phyloP scores from a whole-genome alignment of 1,140 invertebrate genomes.

The Maconellicoccus hirsutus region DNA sequence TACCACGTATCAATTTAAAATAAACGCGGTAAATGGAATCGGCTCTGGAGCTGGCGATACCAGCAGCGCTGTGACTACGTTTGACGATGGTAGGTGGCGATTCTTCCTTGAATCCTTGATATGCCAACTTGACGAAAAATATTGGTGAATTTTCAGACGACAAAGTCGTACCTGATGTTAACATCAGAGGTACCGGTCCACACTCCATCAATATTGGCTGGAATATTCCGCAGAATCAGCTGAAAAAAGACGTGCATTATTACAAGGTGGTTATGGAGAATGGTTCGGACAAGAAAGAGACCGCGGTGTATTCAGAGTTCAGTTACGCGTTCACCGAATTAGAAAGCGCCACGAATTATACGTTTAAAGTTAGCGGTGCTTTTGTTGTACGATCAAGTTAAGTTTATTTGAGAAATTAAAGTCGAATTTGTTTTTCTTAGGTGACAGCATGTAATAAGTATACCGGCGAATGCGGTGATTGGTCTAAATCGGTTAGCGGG shows the following conservation, averaged over 20 bases:
- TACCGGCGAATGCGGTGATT: constrained; percentile 57
- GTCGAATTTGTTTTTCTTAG: constrained; percentile 33
- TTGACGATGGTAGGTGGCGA: constrained; percentile 40
- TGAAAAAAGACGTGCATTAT: constrained; percentile 60
- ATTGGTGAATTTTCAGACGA: constrained; percentile 49
- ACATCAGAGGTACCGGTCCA: constrained; percentile 60
- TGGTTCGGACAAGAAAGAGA: constrained; percentile 43
- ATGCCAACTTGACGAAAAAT: no score
- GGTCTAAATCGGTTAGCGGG: constrained; percentile 59
- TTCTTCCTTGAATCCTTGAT: no score
- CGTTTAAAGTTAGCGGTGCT: constrained; percentile 47
- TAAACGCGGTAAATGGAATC: constrained; percentile 41
- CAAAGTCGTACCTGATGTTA: constrained; percentile 59
- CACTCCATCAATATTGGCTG: constrained; percentile 67
- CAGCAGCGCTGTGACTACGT: constrained; percentile 43
- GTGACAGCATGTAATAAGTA: constrained; percentile 63
- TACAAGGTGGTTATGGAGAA: constrained; percentile 56
- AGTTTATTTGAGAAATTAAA: not conserved
- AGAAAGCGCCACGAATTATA: constrained; percentile 60
- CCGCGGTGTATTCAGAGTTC: constrained; percentile 47
- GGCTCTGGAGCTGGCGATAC: constrained; percentile 40
- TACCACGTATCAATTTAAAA: constrained; percentile 48
- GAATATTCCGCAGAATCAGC: constrained; percentile 48
- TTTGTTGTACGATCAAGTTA: constrained; percentile 17
- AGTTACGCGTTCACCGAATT: constrained; percentile 65